phyloP scores from a whole-genome alignment of 2,888 invertebrate genomes.

The Cantharis nigra region DNA sequence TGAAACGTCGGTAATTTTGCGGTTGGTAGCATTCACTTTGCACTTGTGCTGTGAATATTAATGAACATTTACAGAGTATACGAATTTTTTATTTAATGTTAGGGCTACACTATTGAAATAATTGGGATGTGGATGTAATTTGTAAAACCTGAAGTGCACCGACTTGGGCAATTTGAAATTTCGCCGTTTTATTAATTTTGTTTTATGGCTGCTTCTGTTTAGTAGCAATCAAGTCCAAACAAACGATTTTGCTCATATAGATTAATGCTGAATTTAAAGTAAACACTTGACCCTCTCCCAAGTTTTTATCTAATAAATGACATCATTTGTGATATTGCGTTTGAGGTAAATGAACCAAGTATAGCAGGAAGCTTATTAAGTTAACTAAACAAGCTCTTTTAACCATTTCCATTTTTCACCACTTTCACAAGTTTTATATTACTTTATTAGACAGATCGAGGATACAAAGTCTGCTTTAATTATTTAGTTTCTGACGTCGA shows the following conservation, averaged over 20 bases:
- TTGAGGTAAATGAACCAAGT: neutral
- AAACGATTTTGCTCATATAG: neutral
- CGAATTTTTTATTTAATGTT: neutral
- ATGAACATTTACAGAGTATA: neutral
- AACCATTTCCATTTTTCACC: neutral
- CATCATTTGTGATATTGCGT: neutral
- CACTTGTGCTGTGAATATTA: conserved; percentile 11
- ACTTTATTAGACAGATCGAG: neutral
- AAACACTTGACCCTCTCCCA: neutral
- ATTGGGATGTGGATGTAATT: neutral
- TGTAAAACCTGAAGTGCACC: neutral
- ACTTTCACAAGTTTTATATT: neutral
- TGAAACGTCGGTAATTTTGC: conserved; percentile 7
- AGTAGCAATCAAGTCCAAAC: neutral
- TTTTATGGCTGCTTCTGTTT: neutral
- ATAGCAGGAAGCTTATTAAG: neutral
- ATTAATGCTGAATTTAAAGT: neutral
- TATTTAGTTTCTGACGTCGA: neutral
- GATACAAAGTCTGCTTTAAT: neutral
- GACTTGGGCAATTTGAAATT: neutral
- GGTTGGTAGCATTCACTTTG: conserved; percentile 12
- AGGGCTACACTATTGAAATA: neutral
- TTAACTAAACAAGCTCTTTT: neutral
- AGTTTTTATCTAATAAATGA: conserved; percentile 6
- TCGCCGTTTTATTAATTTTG: neutral